Evolutionary conservation across 2,797 vertebrate genomes (phyloP), one percentile per base, ranked within the genome.

Genomic region (Vespertilio murinus): DNA sequence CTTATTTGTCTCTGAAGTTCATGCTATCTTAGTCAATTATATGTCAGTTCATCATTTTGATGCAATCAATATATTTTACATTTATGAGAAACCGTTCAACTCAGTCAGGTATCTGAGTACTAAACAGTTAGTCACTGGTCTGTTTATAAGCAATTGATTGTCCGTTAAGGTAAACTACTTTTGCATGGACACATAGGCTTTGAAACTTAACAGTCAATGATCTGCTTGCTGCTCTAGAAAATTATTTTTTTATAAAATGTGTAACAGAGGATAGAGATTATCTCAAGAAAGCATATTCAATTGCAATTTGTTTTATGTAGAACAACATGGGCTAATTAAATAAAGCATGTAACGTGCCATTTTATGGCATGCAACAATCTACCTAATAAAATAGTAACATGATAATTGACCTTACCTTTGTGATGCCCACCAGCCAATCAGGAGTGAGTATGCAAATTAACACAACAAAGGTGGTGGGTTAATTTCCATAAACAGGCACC

Each of bases 331-430:
- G 18, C 2, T 88, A 86, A 89, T 75, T 65, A 78, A 56, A 73
- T 67, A 45, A 4, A 80, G 54, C n/a, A 80, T 73, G 18, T 59
- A 85, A 70, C 10, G 33, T 94, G 70, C 5, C 49, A 80, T 83
- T 89, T 94, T 93, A 80, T 77, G 88, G 79, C 47, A 95, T 13
- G 91, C 20, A 85, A 54, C 52, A 78, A 88, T 8, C 52, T 54
- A 54, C 52, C 52, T 54, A 54, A 3, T 22, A 54, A 54, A 54
- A 54, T 2, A 54, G 8, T 54, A 54, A 23, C 20, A 54, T 54
- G 52, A 3, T 22, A 54, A 54, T 54, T 54, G 20, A 54, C 52
- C 2, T 2, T 22, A 54, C 52, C 52, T 54, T 54, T 8, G 3
- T 9, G 20, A 54, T 22, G 20, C 20, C 52, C 52, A 22, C 20